Evolutionary conservation across 2,888 invertebrate genomes (phyloP), one percentile per base, ranked within the genome.

Genomic region (Vesta saturnalis): DNA sequence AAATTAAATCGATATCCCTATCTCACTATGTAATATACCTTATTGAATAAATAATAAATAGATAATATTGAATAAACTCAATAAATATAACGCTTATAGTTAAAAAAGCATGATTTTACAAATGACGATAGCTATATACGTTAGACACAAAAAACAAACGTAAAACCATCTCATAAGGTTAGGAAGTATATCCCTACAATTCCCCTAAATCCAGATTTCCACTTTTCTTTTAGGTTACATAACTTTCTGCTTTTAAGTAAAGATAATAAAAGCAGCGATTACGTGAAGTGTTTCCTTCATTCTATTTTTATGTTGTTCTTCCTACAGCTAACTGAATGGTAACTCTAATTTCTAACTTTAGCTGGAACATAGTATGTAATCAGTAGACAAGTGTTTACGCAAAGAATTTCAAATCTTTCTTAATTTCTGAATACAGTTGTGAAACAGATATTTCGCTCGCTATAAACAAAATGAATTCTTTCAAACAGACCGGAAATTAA

Each of bases 401-500:
- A 49, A 30, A 18, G 18, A 49, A 49, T 15, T 49, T 49, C 15
- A 15, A 49, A 49, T 49, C 47, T 56, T 56, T 56, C 54, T 56
- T 30, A 56, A 35, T 56, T 56, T 56, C 14, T 56, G 30, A 56
- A 56, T 35, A 30, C 56, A 56, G 23, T 54, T 56, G 4, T 56
- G 14, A 15, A 23, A 56, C 21, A 5, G 15, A 49, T 16, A 49
- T 15, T 15, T 14, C 10, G 4, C 10, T 30, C 30, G 10, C 4
- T 4, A 30, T 30, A 30, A 30, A 43, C 43, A n/a, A n/a, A 49
- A 49, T 49, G 47, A 46, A 14, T 23, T 21, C 21, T 3, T 10
- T 16, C 73, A 73, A 74, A 72, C n/a, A 67, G 73, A 69, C 69
- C 75, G 77, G 77, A 78, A 78, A 78, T 78, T 77, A 77, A 77